Evolutionary conservation across 2,888 invertebrate species (phyloP).

Genomic region (Brachyptera putata): DNA sequence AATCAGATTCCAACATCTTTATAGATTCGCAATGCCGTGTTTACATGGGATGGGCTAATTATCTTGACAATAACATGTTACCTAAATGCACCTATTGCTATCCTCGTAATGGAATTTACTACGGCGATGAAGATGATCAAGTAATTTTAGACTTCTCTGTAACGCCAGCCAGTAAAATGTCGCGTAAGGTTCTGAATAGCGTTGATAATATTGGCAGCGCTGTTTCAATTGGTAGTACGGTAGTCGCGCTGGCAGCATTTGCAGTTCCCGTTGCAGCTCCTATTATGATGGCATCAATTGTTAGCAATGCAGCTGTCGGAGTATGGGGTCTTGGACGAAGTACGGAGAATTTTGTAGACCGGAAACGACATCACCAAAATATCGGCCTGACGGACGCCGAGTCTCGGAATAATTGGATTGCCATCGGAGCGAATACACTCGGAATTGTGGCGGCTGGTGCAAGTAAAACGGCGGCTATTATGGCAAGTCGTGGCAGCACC

Average conservation of each 20-base stretch:
- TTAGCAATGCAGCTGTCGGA: constrained; percentile 14
- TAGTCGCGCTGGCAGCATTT: constrained; percentile 11
- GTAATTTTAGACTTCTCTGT: constrained; percentile 20
- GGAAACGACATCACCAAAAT: constrained; percentile 24
- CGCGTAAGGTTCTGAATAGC: background rate
- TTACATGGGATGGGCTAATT: constrained; percentile 26
- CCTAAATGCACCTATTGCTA: constrained; percentile 26
- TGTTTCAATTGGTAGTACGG: constrained; percentile 11
- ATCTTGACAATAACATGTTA: constrained; percentile 23
- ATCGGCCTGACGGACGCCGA: constrained; percentile 23
- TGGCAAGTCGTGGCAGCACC: constrained; percentile 21
- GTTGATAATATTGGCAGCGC: constrained; percentile 19
- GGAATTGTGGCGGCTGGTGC: constrained; percentile 25
- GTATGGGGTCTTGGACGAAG: constrained; percentile 20
- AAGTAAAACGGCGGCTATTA: background rate
- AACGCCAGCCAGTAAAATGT: constrained; percentile 13
- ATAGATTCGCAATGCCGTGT: constrained; percentile 25
- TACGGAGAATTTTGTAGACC: constrained; percentile 17
- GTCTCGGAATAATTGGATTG: constrained; percentile 21
- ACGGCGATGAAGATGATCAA: background rate
- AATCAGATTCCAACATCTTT: constrained; percentile 9
- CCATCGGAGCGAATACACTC: constrained; percentile 13
- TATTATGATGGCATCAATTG: constrained; percentile 3
- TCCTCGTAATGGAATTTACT: constrained; percentile 24
- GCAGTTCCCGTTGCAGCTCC: constrained; percentile 14